Base-by-base conservation (phyloP, 2,888 invertebrate species). In the Sphecodes monilicornis region DNA sequence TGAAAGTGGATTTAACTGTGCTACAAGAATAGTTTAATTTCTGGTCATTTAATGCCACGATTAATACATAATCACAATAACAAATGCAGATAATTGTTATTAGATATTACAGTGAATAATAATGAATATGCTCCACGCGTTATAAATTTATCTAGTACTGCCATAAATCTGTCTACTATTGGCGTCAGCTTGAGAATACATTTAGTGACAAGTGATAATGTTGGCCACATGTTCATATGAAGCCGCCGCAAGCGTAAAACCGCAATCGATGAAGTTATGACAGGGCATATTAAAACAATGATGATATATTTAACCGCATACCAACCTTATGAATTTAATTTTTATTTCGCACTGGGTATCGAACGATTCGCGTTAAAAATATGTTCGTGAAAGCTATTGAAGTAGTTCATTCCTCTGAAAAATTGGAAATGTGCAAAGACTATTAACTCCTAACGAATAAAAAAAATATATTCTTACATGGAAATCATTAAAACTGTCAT, bases 151-250 rank as follows among this genome's bases (percentile, higher is more conserved):
- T 75, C 36, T 60, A 36, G n/a, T 54, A 32, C 26, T 16, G 39
- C n/a, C 39, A 26, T 81, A 64, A 77, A 73, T 69, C n/a, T 26
- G n/a, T 11, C 36, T 36, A 64, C 50, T 43, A 68, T 68, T 29
- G 39, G 78, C 85, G 76, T 80, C 77, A 80, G 82, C 78, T 87
- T 87, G 85, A 79, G 71, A 74, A 82, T 86, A 82, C 81, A 82
- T 88, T 85, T 84, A 80, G 77, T 80, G 79, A 85, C 81, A 83
- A 72, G 87, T 80, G 82, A 83, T 87, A 85, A 83, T 50, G 76
- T 26, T 39, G 26, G 57, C 82, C 83, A 76, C 73, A 72, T 76
- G 78, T 43, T 78, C 82, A 46, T 54, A 66, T 29, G 66, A 36
- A 22, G 36, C 41, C 70, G 29, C 29, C 39, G 43, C 74, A 54